Evolutionary conservation across 1,140 invertebrate species (phyloP), one percentile per base, ranked within the genome.

Genomic region (Drosophila tropicalis): DNA sequence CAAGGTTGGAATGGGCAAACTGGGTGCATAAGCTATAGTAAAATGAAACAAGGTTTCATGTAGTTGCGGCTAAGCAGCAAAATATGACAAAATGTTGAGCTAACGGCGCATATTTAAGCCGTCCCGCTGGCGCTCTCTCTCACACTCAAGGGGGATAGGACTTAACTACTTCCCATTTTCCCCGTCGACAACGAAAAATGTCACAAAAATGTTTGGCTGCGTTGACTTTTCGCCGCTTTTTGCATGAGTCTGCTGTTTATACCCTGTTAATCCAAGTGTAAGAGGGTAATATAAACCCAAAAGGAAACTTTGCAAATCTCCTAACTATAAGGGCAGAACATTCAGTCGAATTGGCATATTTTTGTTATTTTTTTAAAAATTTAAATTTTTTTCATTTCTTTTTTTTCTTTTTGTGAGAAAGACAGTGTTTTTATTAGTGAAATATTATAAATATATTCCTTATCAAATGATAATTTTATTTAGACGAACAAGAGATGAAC

Each of bases 211-310:
- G 67, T 73, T 80, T 83, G 71, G 51, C 67, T 41, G 15, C 65
- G 68, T 62, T 76, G 78, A 76, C 60, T 80, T 76, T 64, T n/a
- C 9, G 39, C 13, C 47, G 54, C 32, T 32, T 60, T 85, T 66
- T 76, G 82, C 81, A 81, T 72, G 68, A 81, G 78, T 83, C 79
- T 76, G 83, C 83, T 83, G 71, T 86, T 86, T 86, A 51, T 51
- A 51, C 44, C 44, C 17, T 51, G 9, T 22, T 29, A 10, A 19
- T 51, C 17, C 19, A 51, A 10, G 17, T 19, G 7, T 51, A 10
- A 51, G 17, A 22, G 17, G 44, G 17, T 17, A 17, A 22, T 51
- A 51, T 47, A 4, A 22, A 10, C 9, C 5, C 25, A 29, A 29
- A 29, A 29, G 25, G 5, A 2, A 29, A 5, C 25, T 5, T 0